A percentile compares a stretch with the other conserved stretches of the same genome.
phyloP scores from a whole-genome alignment of 2,888 invertebrate genomes.

The Rutpela maculata region DNA sequence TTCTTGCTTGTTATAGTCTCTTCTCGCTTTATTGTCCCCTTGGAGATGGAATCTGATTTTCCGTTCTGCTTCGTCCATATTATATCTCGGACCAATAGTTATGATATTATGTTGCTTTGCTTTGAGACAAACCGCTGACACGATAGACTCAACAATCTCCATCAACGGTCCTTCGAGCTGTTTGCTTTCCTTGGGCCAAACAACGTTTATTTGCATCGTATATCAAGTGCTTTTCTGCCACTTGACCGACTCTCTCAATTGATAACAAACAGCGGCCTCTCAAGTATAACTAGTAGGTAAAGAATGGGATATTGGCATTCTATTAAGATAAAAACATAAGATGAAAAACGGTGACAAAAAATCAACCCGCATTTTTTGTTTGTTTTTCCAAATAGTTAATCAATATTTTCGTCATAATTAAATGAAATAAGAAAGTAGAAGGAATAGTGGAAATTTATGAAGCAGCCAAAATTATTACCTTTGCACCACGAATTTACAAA shows the following conservation, averaged over 20 bases:
- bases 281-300: neutral
- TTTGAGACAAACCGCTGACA: constrained; percentile 29
- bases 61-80: constrained; percentile 54
- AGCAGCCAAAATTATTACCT: too few species aligned
- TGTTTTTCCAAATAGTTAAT: too few species aligned
- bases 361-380: too few species aligned
- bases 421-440: too few species aligned
- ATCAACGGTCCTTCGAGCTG: constrained; percentile 25
- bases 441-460: too few species aligned
- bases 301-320: too few species aligned
- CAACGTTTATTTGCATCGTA: constrained; percentile 22
- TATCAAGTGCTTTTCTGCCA: constrained; percentile 11
- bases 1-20: constrained; percentile 63
- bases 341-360: too few species aligned
- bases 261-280: constrained; percentile 13
- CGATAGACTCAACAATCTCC: constrained; percentile 11
- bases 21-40: constrained; percentile 66
- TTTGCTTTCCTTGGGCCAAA: constrained; percentile 24
- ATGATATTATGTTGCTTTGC: constrained; percentile 28
- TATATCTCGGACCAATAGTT: constrained; percentile 36
- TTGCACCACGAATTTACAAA: too few species aligned
- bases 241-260: constrained; percentile 4
- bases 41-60: constrained; percentile 66
- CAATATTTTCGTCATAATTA: too few species aligned
- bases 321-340: too few species aligned